A percentile compares a stretch with the other conserved stretches of the same genome.
These are phyloP conservation scores for Eupeodes corollae DNA, from an alignment of 1,140 invertebrate genomes.

Conservation along the genomic window DNA sequence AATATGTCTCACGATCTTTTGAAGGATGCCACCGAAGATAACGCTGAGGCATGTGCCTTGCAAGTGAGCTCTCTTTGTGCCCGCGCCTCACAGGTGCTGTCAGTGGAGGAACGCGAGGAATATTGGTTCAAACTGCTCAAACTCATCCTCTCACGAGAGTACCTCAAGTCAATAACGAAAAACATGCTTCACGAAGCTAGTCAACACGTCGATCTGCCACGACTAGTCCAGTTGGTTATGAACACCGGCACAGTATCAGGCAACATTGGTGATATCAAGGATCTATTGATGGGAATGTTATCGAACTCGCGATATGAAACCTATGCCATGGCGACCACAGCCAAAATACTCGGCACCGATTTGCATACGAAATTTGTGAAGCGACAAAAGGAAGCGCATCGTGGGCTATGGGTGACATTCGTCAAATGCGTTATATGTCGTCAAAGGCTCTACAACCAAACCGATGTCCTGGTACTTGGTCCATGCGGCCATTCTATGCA, in stretches of 20 bases:
- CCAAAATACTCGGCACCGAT: conserved; percentile 34
- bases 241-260: conserved; percentile 32
- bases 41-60: conserved; percentile 9
- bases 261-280: conserved; percentile 42
- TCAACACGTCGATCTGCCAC: conserved; percentile 41
- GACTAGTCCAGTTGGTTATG: conserved; percentile 40
- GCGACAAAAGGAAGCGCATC: conserved; percentile 14
- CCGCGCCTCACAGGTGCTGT: conserved; percentile 32
- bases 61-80: conserved; percentile 35
- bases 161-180: conserved; percentile 31
- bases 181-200: conserved; percentile 40
- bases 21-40: conserved; percentile 17
- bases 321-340: conserved; percentile 30
- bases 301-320: conserved; percentile 39
- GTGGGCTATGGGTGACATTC: conserved; percentile 27
- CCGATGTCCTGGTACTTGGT: conserved; percentile 21
- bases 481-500: conserved; percentile 30
- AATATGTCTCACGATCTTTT: conserved; percentile 36
- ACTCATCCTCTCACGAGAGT: conserved; percentile 25
- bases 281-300: conserved; percentile 40
- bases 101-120: conserved; percentile 29
- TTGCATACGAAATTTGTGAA: conserved; percentile 29
- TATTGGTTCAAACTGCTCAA: conserved; percentile 40
- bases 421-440: conserved; percentile 30
- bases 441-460: conserved; percentile 24